phyloP scores from a whole-genome alignment of 2,888 invertebrate genomes.

The Belgica antarctica region DNA sequence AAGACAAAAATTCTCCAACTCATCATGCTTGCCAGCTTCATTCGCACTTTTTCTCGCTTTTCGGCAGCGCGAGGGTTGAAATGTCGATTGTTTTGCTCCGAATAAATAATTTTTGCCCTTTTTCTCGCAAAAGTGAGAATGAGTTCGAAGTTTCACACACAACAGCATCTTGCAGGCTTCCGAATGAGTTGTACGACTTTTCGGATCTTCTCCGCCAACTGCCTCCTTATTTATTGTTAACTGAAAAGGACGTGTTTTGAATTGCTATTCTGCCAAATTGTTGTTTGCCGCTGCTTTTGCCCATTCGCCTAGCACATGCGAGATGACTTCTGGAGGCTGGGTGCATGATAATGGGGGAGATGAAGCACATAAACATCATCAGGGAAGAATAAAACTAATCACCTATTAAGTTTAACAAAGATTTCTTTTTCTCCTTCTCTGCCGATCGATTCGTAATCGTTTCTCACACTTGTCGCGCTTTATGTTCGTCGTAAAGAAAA shows the following conservation, averaged over 20 bases:
- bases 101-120: slow-evolving; percentile 37
- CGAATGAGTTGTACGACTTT: background rate
- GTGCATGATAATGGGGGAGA: too few relatives aligned
- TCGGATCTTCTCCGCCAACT: slow-evolving; percentile 24
- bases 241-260: slow-evolving; percentile 43
- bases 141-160: slow-evolving; percentile 22
- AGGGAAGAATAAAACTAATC: too few relatives aligned
- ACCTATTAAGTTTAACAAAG: too few relatives aligned
- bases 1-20: slow-evolving; percentile 27
- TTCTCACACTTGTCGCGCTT: too few relatives aligned
- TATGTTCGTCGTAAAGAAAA: too few relatives aligned
- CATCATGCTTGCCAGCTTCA: background rate
- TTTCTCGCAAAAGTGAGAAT: background rate
- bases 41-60: background rate
- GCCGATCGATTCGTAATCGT: too few relatives aligned
- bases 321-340: too few relatives aligned
- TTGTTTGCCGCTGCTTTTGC: background rate
- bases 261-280: too few relatives aligned
- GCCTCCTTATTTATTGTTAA: slow-evolving; percentile 44
- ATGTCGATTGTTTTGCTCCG: slow-evolving; percentile 39
- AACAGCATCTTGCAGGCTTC: slow-evolving; percentile 24
- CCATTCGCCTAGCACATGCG: too few relatives aligned
- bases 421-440: too few relatives aligned
- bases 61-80: slow-evolving; percentile 24
- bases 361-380: too few relatives aligned